A percentile compares a stretch with the other conserved stretches of the same genome.
phyloP scores from a whole-genome alignment of 1,140 invertebrate species.

The Zophobas morio region DNA sequence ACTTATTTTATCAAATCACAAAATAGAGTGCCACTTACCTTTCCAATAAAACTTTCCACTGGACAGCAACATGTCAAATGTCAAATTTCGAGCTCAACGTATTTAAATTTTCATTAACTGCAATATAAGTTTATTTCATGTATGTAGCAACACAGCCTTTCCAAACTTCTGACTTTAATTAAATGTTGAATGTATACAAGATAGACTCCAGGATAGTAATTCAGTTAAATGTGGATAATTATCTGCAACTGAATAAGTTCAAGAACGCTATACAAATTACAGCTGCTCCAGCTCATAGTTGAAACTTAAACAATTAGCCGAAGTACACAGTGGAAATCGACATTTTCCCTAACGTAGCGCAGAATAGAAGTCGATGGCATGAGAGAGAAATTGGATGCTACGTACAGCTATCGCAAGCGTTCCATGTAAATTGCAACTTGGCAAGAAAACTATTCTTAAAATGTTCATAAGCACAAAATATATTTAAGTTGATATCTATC shows the following conservation, averaged over 20 bases:
- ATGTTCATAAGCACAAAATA: conserved; percentile 56
- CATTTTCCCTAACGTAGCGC: conserved; percentile 15
- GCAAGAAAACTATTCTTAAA: conserved; percentile 32
- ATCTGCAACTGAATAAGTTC: conserved; percentile 52
- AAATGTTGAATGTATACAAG: conserved; percentile 40
- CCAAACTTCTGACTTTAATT: conserved; percentile 41
- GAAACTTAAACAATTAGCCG: conserved; percentile 54
- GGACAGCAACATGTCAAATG: too few species aligned
- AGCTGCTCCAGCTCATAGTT: conserved; percentile 48
- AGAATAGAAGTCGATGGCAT: conserved; percentile 9
- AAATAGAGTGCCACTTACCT: too few species aligned
- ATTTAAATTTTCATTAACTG: background rate
- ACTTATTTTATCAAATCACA: too few species aligned
- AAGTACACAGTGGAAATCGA: conserved; percentile 44
- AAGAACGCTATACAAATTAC: conserved; percentile 54
- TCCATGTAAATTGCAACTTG: conserved; percentile 21
- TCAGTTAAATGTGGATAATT: conserved; percentile 51
- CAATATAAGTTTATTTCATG: background rate
- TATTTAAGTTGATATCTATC: conserved; percentile 52
- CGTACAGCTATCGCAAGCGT: conserved; percentile 12
- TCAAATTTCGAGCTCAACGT: too few species aligned
- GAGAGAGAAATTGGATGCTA: conserved; percentile 39
- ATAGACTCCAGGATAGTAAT: conserved; percentile 42
- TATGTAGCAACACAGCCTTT: background rate
- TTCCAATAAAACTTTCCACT: too few species aligned